Evolutionary conservation across 2,113 vertebrate genomes (phyloP).

Genomic region (Taxidea taxus): DNA sequence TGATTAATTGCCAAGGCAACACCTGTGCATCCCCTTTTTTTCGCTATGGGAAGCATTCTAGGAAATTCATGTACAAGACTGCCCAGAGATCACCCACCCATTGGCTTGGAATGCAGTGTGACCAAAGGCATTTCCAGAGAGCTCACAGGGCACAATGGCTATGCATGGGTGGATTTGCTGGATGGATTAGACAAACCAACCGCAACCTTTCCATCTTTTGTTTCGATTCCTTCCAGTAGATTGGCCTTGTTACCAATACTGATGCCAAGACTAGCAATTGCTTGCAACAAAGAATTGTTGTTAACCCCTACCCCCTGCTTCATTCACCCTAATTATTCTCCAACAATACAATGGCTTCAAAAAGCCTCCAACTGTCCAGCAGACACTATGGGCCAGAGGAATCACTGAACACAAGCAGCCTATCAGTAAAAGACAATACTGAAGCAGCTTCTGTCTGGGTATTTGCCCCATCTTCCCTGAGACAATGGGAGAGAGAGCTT

Average conservation of each 20-base stretch:
- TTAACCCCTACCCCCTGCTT: constrained; percentile 72
- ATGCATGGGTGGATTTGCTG: constrained; percentile 56
- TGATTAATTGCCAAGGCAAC: constrained; percentile 71
- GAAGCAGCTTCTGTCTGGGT: constrained; percentile 58
- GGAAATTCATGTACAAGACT: constrained; percentile 61
- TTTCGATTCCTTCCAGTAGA: constrained; percentile 72
- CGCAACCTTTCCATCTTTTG: constrained; percentile 70
- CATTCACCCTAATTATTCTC: constrained; percentile 76
- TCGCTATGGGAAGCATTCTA: constrained; percentile 66
- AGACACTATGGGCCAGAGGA: constrained; percentile 56
- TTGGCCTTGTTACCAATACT: constrained; percentile 69
- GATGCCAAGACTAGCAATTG: constrained; percentile 71
- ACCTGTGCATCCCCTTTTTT: neutral
- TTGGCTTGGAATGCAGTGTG: constrained; percentile 54
- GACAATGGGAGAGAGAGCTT: constrained; percentile 56
- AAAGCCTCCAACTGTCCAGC: constrained; percentile 70
- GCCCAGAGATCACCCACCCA: constrained; percentile 48
- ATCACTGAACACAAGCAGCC: constrained; percentile 60
- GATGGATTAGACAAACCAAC: constrained; percentile 67
- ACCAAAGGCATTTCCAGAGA: constrained; percentile 67
- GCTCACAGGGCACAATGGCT: constrained; percentile 43
- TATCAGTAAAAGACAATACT: constrained; percentile 56
- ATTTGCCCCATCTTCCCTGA: constrained; percentile 57
- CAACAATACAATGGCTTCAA: constrained; percentile 71
- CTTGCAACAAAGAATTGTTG: constrained; percentile 68